Evolutionary conservation across 2,888 invertebrate species (phyloP).

Genomic region (Synanthedon tipuliformis): DNA sequence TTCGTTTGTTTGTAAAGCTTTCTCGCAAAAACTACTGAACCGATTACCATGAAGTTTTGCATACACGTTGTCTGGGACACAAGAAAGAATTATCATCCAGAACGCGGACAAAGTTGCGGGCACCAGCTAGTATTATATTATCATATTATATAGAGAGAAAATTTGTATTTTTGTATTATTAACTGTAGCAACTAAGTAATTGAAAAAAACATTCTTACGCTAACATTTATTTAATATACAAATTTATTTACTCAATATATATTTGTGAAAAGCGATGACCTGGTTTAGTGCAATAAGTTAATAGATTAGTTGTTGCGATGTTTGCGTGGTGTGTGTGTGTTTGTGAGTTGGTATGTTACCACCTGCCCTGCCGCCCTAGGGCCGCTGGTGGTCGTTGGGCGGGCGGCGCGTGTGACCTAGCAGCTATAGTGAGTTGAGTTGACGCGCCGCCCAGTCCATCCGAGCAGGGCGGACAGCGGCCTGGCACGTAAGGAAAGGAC

Average conservation of each 20-base stretch:
- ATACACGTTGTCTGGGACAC: no score
- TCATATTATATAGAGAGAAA: no score
- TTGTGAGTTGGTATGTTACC: slow-evolving; percentile 1
- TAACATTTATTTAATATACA: no score
- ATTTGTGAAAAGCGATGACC: slow-evolving; percentile 42
- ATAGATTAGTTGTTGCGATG: slow-evolving; percentile 42
- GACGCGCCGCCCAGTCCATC: slow-evolving; percentile 9
- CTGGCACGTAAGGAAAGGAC: slow-evolving; percentile 1
- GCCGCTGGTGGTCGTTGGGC: neutral
- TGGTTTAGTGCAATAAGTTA: slow-evolving; percentile 43
- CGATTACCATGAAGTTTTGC: no score
- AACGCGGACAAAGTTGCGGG: no score
- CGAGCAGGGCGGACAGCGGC: slow-evolving; percentile 12
- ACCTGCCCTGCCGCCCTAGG: neutral
- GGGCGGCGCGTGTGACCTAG: slow-evolving; percentile 8
- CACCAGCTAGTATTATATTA: no score
- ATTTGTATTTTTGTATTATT: no score
- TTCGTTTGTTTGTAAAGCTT: no score
- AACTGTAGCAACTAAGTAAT: no score
- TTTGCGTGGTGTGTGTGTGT: slow-evolving; percentile 18
- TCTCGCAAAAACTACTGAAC: no score
- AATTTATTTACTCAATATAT: neutral
- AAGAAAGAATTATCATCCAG: no score
- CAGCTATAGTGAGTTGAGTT: neutral
- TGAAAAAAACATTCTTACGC: no score